Evolutionary conservation across 2,113 vertebrate genomes (phyloP).

Genomic region (Chaetodon auriga): DNA sequence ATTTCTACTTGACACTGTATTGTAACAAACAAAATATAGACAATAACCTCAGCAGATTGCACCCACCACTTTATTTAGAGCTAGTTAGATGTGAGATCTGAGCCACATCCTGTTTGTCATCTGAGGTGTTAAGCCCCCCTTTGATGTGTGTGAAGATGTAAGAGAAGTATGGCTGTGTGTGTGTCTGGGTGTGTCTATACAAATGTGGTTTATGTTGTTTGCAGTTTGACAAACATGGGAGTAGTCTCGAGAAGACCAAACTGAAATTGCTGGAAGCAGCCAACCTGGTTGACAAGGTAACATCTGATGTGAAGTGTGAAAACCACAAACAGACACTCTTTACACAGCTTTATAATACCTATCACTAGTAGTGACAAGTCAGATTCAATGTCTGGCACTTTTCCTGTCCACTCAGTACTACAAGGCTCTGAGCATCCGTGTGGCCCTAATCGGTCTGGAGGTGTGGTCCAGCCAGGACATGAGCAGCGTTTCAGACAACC

Average conservation of each 20-base stretch:
- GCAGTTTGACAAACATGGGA: conserved; percentile 91
- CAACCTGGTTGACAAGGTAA: conserved; percentile 97
- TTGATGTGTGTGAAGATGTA: not conserved
- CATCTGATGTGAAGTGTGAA: not conserved
- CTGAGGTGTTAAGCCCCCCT: not conserved
- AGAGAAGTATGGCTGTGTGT: conserved; percentile 21
- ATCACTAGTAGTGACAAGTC: not conserved
- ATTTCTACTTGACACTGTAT: not conserved
- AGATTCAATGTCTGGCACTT: not conserved
- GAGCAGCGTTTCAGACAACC: conserved; percentile 90
- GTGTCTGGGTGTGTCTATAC: not conserved
- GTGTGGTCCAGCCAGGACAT: conserved; percentile 90
- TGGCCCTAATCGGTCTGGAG: conserved; percentile 94
- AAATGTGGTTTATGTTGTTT: conserved; percentile 41
- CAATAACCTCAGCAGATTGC: not conserved
- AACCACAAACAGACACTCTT: not conserved
- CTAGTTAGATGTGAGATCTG: not conserved
- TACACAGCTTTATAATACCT: not conserved
- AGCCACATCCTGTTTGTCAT: conserved; percentile 26
- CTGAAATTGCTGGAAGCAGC: conserved; percentile 91
- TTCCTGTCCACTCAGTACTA: conserved; percentile 87
- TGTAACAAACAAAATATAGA: not conserved
- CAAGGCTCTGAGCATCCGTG: conserved; percentile 91
- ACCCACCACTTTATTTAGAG: not conserved
- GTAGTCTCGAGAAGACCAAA: conserved; percentile 85